Evolutionary conservation across 2,888 invertebrate genomes (phyloP).

Genomic region (Euzophera pinguis): DNA sequence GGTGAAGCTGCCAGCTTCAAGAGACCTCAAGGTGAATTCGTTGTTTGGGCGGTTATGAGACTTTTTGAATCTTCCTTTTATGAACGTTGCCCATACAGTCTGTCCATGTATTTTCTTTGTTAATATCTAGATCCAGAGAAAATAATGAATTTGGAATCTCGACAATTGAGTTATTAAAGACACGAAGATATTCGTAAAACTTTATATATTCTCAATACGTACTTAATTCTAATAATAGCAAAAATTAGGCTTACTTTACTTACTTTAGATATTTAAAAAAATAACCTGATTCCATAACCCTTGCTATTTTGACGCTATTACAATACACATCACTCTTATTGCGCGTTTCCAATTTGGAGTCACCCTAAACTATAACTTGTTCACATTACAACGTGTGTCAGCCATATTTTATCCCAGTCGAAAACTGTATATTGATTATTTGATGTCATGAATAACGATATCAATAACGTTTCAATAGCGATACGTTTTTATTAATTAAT

Average conservation of each 20-base stretch:
- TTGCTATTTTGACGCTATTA: not conserved
- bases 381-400: not conserved
- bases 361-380: slow-evolving; percentile 5
- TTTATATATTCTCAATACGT: too few relatives aligned
- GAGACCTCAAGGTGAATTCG: not conserved
- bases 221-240: too few relatives aligned
- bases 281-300: not conserved
- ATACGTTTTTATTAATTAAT: slow-evolving; percentile 4
- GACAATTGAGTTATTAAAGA: too few relatives aligned
- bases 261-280: too few relatives aligned
- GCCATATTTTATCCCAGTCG: slow-evolving; percentile 3
- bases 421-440: slow-evolving; percentile 1
- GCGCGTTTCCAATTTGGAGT: not conserved
- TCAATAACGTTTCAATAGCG: slow-evolving; percentile 6
- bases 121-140: too few relatives aligned
- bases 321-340: not conserved
- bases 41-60: not conserved
- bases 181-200: too few relatives aligned
- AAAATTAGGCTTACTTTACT: too few relatives aligned
- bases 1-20: not conserved
- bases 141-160: too few relatives aligned
- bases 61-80: not conserved
- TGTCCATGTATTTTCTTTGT: too few relatives aligned
- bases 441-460: not conserved
- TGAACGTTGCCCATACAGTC: too few relatives aligned